Conservation (phyloP, 2,888 invertebrate genomes). For the Stenichneumon culpator region DNA sequence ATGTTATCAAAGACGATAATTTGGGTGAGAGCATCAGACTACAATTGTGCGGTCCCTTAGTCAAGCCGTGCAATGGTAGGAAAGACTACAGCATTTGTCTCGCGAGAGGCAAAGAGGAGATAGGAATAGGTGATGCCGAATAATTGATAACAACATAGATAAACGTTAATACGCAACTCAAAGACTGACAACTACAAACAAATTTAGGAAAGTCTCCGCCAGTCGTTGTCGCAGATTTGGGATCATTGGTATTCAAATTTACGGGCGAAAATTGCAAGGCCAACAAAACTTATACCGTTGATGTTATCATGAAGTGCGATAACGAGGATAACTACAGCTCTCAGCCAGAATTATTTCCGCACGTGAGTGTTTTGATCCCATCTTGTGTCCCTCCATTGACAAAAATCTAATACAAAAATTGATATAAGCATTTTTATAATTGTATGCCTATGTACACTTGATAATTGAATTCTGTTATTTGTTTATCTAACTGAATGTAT, state of each 20-base stretch:
- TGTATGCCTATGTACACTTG: background rate
- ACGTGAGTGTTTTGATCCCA: slow-evolving; percentile 68
- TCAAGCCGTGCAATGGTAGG: slow-evolving; percentile 73
- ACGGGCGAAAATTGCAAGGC: slow-evolving; percentile 76
- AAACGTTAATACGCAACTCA: background rate
- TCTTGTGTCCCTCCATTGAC: background rate
- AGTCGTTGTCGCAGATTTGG: slow-evolving; percentile 41
- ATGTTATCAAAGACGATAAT: slow-evolving; percentile 54
- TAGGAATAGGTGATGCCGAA: slow-evolving; percentile 76
- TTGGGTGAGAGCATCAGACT: slow-evolving; percentile 69
- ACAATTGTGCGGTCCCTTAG: slow-evolving; percentile 75
- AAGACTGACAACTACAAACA: background rate
- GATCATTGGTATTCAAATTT: slow-evolving; percentile 73
- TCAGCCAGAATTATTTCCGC: slow-evolving; percentile 71
- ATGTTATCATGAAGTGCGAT: slow-evolving; percentile 78
- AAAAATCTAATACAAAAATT: slow-evolving; percentile 25
- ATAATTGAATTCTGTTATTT: slow-evolving; percentile 13
- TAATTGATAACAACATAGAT: background rate
- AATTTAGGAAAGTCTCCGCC: slow-evolving; percentile 76
- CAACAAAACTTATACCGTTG: slow-evolving; percentile 71
- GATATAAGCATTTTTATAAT: background rate
- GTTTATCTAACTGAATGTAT: background rate
- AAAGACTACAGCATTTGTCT: slow-evolving; percentile 77
- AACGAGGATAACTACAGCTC: slow-evolving; percentile 69
- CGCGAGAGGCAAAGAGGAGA: slow-evolving; percentile 71